Evolutionary conservation across 2,797 vertebrate genomes (phyloP).

Genomic region (Centropyge bicolor): DNA sequence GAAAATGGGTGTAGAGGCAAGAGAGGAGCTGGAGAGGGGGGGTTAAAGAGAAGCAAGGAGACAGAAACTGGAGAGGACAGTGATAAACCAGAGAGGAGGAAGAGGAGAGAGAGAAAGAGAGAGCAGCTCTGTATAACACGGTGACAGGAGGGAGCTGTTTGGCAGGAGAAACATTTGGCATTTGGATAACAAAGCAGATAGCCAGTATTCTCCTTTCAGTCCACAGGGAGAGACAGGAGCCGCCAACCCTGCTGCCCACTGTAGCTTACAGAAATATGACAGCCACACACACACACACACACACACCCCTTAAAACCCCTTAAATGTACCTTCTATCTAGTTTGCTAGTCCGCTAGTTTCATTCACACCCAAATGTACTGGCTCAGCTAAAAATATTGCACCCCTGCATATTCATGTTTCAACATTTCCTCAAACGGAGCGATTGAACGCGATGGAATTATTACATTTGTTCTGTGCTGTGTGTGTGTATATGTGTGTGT

Average conservation of each 20-base stretch:
- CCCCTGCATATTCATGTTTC: conserved; percentile 51
- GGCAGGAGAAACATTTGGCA: conserved; percentile 73
- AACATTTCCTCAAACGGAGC: conserved; percentile 21
- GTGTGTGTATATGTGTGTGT: conserved; percentile 3
- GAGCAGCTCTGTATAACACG: conserved; percentile 57
- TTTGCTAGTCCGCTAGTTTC: conserved; percentile 32
- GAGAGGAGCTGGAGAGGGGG: background rate
- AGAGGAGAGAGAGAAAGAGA: conserved; percentile 33
- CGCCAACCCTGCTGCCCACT: conserved; percentile 65
- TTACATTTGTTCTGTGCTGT: conserved; percentile 25
- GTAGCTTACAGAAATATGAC: conserved; percentile 66
- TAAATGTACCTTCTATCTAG: conserved; percentile 51
- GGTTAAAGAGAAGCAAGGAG: conserved; percentile 37
- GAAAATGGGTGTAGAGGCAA: background rate
- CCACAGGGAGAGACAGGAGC: conserved; percentile 67
- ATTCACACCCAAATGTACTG: conserved; percentile 55
- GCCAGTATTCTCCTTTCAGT: conserved; percentile 64
- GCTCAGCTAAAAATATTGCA: conserved; percentile 59
- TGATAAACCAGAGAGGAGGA: conserved; percentile 46
- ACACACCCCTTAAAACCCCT: conserved; percentile 24
- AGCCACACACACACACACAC: conserved; percentile 33
- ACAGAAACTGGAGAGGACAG: conserved; percentile 54
- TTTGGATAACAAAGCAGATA: conserved; percentile 79
- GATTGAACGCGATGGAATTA: conserved; percentile 26
- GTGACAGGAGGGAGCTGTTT: conserved; percentile 69